Base-by-base conservation (phyloP, 2,888 invertebrate species). In the Synergus laeviventris region DNA sequence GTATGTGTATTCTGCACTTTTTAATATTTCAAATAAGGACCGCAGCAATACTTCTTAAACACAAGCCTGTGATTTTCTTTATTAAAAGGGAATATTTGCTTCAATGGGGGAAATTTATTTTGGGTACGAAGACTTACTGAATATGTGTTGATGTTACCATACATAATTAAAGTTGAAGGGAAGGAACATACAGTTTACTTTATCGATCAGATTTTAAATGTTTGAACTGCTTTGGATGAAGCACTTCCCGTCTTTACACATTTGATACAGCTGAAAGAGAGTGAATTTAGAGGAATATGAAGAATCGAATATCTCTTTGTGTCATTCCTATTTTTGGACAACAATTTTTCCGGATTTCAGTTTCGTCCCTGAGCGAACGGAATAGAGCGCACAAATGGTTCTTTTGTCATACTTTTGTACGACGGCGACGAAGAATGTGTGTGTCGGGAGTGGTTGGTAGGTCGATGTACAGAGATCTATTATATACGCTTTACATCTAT, bases 401-500 rank as follows among this genome's bases (percentile, higher is more conserved):
- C 74, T 36, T 61, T 73, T 49, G 74, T 75, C 74, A 49, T 38
- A 73, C 64, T 66, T 77, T 73, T 77, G 73, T 76, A 74, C 74
- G 75, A 75, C 75, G 75, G 49, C 21, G 36, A 36, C 36, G 64
- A 64, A 76, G 75, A 70, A 70, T 73, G 75, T 18, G 77, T 61
- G 74, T 39, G 74, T 64, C 56, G 61, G 74, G 61, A 54, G 61
- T 45, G 70, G 38, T 56, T 66, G 70, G 70, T 49, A 70, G 76
- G 56, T 70, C 66, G 74, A 31, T 76, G 84, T 73, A 79, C 76
- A 64, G 75, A 39, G 80, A 83, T 80, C 81, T 83, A 83, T 86
- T 84, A 84, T 81, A 31, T 79, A 77, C 78, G 77, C 79, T 75
- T 82, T 82, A 79, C 78, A 83, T 81, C 82, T 82, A 81, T 80